Percentiles rank a stretch among this genome's conserved stretches.
Conservation (phyloP, 2,888 invertebrate species). For the Eutolmus rufibarbis region DNA sequence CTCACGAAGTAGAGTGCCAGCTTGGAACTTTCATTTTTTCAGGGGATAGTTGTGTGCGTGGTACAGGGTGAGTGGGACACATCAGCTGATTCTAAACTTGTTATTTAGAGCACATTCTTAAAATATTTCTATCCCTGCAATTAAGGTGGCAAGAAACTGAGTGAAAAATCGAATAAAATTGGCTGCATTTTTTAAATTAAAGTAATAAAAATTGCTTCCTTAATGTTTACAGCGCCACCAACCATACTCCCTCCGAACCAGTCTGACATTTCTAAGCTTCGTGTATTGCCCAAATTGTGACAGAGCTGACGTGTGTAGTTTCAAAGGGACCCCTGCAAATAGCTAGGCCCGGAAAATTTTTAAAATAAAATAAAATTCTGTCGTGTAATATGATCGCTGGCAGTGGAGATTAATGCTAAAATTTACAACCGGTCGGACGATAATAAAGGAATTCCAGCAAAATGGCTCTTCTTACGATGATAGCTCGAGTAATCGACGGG, state of each 20-base stretch:
- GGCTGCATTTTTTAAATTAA: neutral
- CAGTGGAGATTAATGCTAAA: neutral
- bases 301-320: slow-evolving; percentile 35
- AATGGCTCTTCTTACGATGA: slow-evolving; percentile 98
- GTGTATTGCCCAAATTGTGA: neutral
- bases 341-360: neutral
- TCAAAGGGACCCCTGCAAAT: neutral
- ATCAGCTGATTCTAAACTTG: neutral
- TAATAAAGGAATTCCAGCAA: slow-evolving; percentile 53
- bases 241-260: neutral
- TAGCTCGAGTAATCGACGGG: slow-evolving; percentile 94
- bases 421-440: slow-evolving; percentile 4
- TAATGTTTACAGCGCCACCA: neutral
- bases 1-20: slow-evolving; percentile 1
- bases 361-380: neutral
- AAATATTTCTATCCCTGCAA: neutral
- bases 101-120: neutral
- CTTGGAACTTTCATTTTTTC: slow-evolving; percentile 33
- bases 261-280: slow-evolving; percentile 13
- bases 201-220: neutral
- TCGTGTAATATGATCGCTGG: neutral
- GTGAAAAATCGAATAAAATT: neutral
- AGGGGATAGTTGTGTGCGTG: neutral
- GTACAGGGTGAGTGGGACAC: neutral
- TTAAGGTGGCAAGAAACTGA: neutral